Percentiles rank a stretch among this genome's conserved stretches.
These are phyloP conservation scores for Elysia crispata DNA, from an alignment of 2,888 invertebrate species.

Conservation along the genomic window DNA sequence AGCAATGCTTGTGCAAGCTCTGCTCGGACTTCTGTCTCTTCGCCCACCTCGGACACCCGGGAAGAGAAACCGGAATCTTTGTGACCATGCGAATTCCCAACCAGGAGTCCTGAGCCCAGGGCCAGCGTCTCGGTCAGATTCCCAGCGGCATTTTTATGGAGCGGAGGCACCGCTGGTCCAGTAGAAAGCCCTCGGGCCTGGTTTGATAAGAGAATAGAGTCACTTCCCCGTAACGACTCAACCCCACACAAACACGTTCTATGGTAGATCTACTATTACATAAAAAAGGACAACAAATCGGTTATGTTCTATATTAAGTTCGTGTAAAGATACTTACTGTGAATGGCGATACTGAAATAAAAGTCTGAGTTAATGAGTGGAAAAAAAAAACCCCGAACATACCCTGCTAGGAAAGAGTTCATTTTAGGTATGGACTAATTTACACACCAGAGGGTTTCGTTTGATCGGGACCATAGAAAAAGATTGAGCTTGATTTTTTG, in stretches of 20 bases:
- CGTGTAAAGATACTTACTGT: background rate
- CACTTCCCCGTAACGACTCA: constrained; percentile 43
- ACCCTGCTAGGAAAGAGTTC: too few relatives aligned
- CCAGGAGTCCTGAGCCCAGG: constrained; percentile 12
- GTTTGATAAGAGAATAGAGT: constrained; percentile 45
- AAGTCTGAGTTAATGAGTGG: background rate
- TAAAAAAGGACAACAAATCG: background rate
- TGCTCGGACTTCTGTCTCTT: constrained; percentile 22
- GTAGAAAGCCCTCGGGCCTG: constrained; percentile 43
- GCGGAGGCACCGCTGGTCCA: constrained; percentile 25
- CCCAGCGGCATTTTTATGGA: constrained; percentile 24
- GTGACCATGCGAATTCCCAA: too few relatives aligned
- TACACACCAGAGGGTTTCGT: too few relatives aligned
- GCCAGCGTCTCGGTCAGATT: constrained; percentile 34
- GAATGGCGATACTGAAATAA: background rate
- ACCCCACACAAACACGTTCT: background rate
- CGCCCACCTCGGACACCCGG: constrained; percentile 51
- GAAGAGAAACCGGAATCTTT: constrained; percentile 54
- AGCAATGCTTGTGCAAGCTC: background rate
- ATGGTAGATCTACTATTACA: background rate
- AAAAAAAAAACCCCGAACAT: too few relatives aligned
- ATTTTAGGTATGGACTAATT: too few relatives aligned
- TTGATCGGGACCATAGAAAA: too few relatives aligned
- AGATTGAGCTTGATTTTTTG: too few relatives aligned
- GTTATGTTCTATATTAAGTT: background rate